Evolutionary conservation across 1,140 invertebrate genomes (phyloP).

Genomic region (Zaprionus nigranus): DNA sequence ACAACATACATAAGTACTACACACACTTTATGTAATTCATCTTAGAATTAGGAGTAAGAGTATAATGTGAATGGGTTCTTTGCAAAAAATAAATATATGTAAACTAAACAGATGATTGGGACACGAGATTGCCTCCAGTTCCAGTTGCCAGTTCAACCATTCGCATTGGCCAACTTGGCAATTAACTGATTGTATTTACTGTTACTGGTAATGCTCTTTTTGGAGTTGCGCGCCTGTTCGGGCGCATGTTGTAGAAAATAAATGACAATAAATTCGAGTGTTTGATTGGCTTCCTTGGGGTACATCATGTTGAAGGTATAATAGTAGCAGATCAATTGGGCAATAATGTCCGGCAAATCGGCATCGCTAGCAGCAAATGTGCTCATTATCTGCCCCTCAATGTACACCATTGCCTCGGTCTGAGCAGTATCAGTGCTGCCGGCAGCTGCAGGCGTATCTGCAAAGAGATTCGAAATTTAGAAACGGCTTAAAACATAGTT

Average conservation of each 20-base stretch:
- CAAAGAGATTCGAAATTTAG: not conserved
- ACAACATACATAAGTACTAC: slow-evolving; percentile 79
- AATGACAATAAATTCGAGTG: slow-evolving; percentile 79
- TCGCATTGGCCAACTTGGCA: slow-evolving; percentile 67
- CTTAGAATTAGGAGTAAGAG: slow-evolving; percentile 65
- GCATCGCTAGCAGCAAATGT: slow-evolving; percentile 54
- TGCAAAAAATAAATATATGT: slow-evolving; percentile 73
- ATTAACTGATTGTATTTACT: slow-evolving; percentile 73
- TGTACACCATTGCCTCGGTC: slow-evolving; percentile 67
- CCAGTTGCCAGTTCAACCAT: slow-evolving; percentile 40
- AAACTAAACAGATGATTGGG: slow-evolving; percentile 63
- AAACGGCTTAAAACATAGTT: not conserved
- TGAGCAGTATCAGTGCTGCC: slow-evolving; percentile 36
- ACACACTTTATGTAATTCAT: slow-evolving; percentile 76
- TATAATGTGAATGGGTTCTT: slow-evolving; percentile 65
- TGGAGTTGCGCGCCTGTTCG: slow-evolving; percentile 64
- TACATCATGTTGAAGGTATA: slow-evolving; percentile 83
- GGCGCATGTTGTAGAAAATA: slow-evolving; percentile 73
- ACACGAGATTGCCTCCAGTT: slow-evolving; percentile 1
- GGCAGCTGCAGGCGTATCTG: slow-evolving; percentile 50
- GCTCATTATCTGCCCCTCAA: slow-evolving; percentile 69
- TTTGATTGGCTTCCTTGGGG: slow-evolving; percentile 80
- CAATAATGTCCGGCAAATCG: slow-evolving; percentile 69
- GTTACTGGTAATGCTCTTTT: slow-evolving; percentile 61
- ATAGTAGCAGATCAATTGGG: slow-evolving; percentile 77